phyloP scores from a whole-genome alignment of 2,797 vertebrate genomes.

The Bradypus variegatus region DNA sequence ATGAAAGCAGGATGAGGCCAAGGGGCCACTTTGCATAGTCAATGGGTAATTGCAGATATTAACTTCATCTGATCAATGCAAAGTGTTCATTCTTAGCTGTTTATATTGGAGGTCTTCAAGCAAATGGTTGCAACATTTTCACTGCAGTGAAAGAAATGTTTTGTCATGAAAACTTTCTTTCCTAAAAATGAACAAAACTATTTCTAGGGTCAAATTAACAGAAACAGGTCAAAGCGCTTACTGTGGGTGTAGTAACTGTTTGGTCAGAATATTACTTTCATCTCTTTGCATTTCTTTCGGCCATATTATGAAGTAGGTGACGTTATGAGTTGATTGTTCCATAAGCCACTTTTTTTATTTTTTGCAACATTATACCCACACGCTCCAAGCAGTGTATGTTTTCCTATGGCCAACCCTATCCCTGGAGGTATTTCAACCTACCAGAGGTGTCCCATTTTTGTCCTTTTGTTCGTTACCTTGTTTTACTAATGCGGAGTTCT shows the following conservation, averaged over 20 bases:
- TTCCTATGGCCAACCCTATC: neutral
- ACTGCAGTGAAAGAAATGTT: neutral
- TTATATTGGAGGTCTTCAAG: neutral
- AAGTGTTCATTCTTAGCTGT: neutral
- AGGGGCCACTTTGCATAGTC: neutral
- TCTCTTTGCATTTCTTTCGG: neutral
- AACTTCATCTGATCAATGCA: rapidly evolving
- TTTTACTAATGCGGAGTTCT: neutral
- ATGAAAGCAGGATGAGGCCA: neutral
- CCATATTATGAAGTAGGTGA: neutral
- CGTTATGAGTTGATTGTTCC: neutral
- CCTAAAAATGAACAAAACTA: neutral
- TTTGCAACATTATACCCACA: neutral
- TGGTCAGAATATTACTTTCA: neutral
- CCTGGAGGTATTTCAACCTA: neutral
- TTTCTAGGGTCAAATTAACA: neutral
- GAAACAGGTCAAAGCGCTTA: neutral
- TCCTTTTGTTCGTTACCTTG: neutral
- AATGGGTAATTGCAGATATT: too few relatives aligned
- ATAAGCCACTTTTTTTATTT: neutral
- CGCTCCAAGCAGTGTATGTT: neutral
- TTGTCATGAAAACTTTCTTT: neutral
- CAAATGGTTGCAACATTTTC: neutral
- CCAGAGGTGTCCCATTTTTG: neutral
- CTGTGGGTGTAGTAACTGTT: neutral